Evolutionary conservation across 1,140 invertebrate species (phyloP).

Genomic region (Scaptomyza graminum): DNA sequence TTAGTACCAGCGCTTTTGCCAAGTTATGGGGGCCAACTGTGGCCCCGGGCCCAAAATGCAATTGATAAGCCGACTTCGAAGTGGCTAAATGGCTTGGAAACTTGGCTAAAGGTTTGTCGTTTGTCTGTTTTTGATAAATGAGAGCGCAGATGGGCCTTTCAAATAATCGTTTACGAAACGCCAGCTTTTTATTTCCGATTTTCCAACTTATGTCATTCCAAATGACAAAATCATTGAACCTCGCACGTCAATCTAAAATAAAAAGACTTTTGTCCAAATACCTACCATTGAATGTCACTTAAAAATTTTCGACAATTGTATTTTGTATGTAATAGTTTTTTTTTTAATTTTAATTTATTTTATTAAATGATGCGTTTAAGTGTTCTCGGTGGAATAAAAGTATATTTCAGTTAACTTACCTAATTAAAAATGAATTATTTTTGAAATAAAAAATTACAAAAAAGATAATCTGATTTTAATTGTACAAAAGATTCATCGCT

Average conservation of each 20-base stretch:
- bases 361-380: no score
- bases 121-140: constrained; percentile 70
- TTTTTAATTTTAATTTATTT: no score
- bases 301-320: no score
- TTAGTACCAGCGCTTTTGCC: constrained; percentile 31
- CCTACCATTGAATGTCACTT: no score
- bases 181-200: neutral
- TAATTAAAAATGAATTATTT: no score
- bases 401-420: no score
- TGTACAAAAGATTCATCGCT: no score
- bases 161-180: constrained; percentile 19
- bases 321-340: no score
- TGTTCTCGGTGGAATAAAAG: no score
- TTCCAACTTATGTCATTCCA: constrained; percentile 8
- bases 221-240: constrained; percentile 11
- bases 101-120: constrained; percentile 54
- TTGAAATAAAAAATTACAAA: no score
- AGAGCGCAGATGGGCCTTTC: constrained; percentile 28
- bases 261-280: no score
- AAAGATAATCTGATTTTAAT: no score
- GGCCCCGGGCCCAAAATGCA: constrained; percentile 56
- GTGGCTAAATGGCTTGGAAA: constrained; percentile 59
- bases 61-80: constrained; percentile 58
- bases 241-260: neutral
- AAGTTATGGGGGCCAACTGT: constrained; percentile 69